A percentile compares a stretch with the other conserved stretches of the same genome.
phyloP scores from a whole-genome alignment of 2,888 invertebrate genomes.

The Steromphala cineraria region DNA sequence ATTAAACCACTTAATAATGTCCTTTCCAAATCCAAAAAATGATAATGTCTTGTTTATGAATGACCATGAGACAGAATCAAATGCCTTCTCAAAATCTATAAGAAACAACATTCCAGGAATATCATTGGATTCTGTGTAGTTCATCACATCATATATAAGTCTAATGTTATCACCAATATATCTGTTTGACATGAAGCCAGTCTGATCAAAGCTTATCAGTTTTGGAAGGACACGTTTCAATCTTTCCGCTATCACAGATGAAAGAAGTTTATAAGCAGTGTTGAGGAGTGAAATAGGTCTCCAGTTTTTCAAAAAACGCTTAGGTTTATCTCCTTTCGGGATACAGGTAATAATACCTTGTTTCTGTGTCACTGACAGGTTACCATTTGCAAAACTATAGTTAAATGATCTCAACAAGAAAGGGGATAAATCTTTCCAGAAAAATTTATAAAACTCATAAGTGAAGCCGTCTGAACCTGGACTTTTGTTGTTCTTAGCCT shows the following conservation, averaged over 20 bases:
- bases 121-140: constrained; percentile 24
- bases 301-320: constrained; percentile 30
- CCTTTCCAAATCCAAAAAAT: constrained; percentile 28
- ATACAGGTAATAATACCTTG: constrained; percentile 37
- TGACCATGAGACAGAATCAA: constrained; percentile 27
- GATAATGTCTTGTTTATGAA: constrained; percentile 25
- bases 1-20: constrained; percentile 22
- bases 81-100: constrained; percentile 36
- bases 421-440: constrained; percentile 24
- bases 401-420: constrained; percentile 13
- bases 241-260: constrained; percentile 25
- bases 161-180: constrained; percentile 30
- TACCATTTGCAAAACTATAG: constrained; percentile 18
- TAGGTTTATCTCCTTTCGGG: no score
- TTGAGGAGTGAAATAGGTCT: constrained; percentile 20
- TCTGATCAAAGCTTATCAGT: constrained; percentile 27
- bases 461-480: constrained; percentile 32
- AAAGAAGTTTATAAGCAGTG: constrained; percentile 29
- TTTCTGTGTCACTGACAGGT: constrained; percentile 27
- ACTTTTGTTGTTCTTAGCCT: neutral
- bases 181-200: neutral
- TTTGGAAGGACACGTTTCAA: constrained; percentile 16
- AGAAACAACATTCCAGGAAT: constrained; percentile 23
- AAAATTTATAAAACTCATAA: constrained; percentile 26
- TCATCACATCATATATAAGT: constrained; percentile 29